Conservation (phyloP, 2,888 invertebrate species). For the Plutella xylostella region DNA sequence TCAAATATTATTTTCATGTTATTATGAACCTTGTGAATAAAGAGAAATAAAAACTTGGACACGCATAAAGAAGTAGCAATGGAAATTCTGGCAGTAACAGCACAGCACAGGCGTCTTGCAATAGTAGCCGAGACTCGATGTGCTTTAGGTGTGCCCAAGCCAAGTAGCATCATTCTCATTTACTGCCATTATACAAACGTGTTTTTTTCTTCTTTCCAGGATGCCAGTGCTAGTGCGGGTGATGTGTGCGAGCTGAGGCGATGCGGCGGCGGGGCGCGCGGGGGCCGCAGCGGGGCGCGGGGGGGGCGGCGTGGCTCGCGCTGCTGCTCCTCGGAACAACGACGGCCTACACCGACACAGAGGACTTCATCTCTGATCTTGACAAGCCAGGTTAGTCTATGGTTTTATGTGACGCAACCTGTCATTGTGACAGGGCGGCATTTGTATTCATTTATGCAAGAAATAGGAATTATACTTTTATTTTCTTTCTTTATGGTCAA, state of each 20-base stretch:
- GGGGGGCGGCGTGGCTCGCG: constrained; percentile 49
- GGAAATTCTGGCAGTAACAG: no score
- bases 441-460: no score
- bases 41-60: no score
- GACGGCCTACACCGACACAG: constrained; percentile 67
- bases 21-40: no score
- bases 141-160: no score
- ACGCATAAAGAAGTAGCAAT: no score
- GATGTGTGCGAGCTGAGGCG: constrained; percentile 19
- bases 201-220: neutral
- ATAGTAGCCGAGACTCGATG: neutral
- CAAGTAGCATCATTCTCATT: neutral
- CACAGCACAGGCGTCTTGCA: neutral
- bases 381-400: constrained; percentile 69
- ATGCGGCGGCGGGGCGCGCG: constrained; percentile 10
- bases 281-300: constrained; percentile 21
- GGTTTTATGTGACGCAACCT: no score
- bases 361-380: constrained; percentile 69
- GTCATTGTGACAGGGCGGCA: no score
- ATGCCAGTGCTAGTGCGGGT: constrained; percentile 21
- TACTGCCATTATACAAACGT: neutral
- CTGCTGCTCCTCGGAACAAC: constrained; percentile 52
- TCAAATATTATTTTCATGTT: no score
- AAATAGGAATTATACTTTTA: no score
- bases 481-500: no score